These are phyloP conservation scores for Melieria crassipennis DNA, from an alignment of 2,888 invertebrate genomes.

Conservation along the genomic window DNA sequence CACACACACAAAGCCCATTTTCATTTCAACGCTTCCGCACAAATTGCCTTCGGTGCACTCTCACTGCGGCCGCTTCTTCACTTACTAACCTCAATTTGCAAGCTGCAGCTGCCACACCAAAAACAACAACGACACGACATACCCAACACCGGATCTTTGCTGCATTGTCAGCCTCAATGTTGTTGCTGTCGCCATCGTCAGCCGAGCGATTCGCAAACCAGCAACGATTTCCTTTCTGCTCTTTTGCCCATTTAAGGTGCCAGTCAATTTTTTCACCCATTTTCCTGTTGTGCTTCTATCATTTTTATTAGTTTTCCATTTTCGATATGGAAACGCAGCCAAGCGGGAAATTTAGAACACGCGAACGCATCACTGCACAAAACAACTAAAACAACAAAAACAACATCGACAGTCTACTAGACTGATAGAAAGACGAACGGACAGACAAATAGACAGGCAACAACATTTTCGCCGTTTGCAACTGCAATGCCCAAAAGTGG, in stretches of 20 bases:
- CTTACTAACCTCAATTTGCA: not conserved
- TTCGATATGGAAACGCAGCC: conserved; percentile 17
- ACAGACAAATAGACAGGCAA: too few species aligned
- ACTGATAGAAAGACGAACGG: too few species aligned
- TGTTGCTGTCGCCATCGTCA: too few species aligned
- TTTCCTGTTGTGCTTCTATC: not conserved
- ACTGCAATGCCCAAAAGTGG: too few species aligned
- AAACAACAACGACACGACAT: conserved; percentile 5
- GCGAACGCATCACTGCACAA: conserved; percentile 10
- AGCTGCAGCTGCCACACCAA: not conserved
- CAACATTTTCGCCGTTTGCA: too few species aligned
- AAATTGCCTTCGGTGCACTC: too few species aligned
- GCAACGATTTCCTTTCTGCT: conserved; percentile 18
- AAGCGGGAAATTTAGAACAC: conserved; percentile 36
- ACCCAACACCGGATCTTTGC: conserved; percentile 18
- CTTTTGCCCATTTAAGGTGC: conserved; percentile 26
- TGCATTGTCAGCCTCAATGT: not conserved
- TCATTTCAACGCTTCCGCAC: too few species aligned
- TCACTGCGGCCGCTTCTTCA: too few species aligned
- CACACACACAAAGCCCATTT: too few species aligned
- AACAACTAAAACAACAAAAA: not conserved
- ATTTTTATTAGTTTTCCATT: too few species aligned
- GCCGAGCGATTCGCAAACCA: too few species aligned
- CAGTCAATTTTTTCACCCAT: conserved; percentile 13
- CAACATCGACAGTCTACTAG: too few species aligned